Conservation (phyloP, 2,797 vertebrate genomes). For the Pseudopleuronectes americanus region DNA sequence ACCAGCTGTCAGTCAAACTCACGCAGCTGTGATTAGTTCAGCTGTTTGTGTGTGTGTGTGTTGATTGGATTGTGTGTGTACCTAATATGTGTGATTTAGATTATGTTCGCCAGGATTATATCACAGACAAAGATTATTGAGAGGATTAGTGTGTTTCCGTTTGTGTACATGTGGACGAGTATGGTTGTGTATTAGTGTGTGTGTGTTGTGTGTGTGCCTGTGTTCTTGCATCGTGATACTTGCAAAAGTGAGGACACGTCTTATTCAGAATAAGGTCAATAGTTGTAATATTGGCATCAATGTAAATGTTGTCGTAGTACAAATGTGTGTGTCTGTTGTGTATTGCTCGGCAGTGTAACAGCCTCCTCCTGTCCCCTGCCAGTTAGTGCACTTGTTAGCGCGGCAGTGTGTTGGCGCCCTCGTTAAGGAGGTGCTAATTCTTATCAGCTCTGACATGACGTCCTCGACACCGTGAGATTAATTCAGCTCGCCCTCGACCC, state of each 20-base stretch:
- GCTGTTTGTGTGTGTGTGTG: conserved; percentile 14
- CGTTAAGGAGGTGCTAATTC: conserved; percentile 60
- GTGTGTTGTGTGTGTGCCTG: background rate
- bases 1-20: no score
- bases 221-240: background rate
- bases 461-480: conserved; percentile 45
- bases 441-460: conserved; percentile 51
- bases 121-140: conserved; percentile 40
- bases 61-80: conserved; percentile 43
- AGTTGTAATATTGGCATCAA: no score
- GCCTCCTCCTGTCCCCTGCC: conserved; percentile 10
- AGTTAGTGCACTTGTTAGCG: conserved; percentile 23
- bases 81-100: conserved; percentile 55
- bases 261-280: no score
- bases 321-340: background rate
- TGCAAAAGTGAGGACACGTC: no score
- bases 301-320: no score
- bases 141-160: conserved; percentile 50
- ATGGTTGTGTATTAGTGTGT: background rate
- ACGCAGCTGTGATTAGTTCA: conserved; percentile 7
- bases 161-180: conserved; percentile 14
- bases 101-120: conserved; percentile 71
- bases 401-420: conserved; percentile 6
- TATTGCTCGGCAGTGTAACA: background rate
- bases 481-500: background rate